Evolutionary conservation across 2,113 vertebrate species (phyloP).

Genomic region (Lamprologus sp.): DNA sequence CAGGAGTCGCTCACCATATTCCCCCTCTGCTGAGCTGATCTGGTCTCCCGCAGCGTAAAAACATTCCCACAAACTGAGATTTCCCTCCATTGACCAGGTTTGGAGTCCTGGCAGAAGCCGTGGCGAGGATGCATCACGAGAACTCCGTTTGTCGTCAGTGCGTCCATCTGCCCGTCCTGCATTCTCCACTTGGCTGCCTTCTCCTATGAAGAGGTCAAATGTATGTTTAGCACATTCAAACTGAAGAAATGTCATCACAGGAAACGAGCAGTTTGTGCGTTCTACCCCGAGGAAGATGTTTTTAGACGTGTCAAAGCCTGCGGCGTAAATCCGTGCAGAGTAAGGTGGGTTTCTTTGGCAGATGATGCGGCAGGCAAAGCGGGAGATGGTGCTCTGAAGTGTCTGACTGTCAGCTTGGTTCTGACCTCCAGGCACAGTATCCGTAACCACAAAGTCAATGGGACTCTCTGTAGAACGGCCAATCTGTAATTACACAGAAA

Average conservation of each 20-base stretch:
- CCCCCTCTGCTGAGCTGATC: conserved; percentile 87
- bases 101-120: conserved; percentile 86
- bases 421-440: conserved; percentile 80
- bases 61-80: conserved; percentile 93
- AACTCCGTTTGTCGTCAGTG: conserved; percentile 90
- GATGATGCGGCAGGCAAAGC: conserved; percentile 94
- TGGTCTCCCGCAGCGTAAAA: conserved; percentile 85
- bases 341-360: conserved; percentile 88
- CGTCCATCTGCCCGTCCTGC: conserved; percentile 90
- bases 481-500: conserved; percentile 66
- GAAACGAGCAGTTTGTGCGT: accelerated
- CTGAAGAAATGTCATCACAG: neutral
- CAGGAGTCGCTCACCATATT: conserved; percentile 75
- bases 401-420: conserved; percentile 75
- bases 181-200: conserved; percentile 93
- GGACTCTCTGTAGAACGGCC: conserved; percentile 90
- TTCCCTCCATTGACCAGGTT: conserved; percentile 88
- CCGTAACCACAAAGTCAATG: conserved; percentile 93
- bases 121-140: conserved; percentile 89
- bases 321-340: conserved; percentile 86
- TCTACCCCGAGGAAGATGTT: conserved; percentile 95
- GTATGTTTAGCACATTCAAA: neutral
- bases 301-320: conserved; percentile 92
- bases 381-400: conserved; percentile 91
- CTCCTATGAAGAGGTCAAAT: conserved; percentile 65